Percentiles rank a stretch among this genome's conserved stretches.
Evolutionary conservation across 2,888 invertebrate genomes (phyloP).

Genomic region (Conops quadrifasciatus): DNA sequence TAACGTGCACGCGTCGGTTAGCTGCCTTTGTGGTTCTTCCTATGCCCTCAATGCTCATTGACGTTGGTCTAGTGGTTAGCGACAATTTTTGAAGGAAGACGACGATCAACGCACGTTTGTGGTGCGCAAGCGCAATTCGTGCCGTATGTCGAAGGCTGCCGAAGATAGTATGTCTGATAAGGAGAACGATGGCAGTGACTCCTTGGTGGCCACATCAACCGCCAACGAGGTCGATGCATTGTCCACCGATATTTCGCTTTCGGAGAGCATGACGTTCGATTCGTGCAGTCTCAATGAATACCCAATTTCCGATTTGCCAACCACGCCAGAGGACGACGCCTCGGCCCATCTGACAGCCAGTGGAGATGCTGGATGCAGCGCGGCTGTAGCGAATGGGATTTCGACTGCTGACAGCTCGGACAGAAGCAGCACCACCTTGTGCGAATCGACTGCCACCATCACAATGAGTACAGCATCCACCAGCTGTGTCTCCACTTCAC

Average conservation of each 20-base stretch:
- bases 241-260: constrained; percentile 63
- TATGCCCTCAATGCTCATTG: too few species aligned
- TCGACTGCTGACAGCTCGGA: constrained; percentile 49
- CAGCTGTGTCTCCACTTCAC: constrained; percentile 65
- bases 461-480: constrained; percentile 49
- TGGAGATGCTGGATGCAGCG: constrained; percentile 42
- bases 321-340: constrained; percentile 57
- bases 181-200: constrained; percentile 62
- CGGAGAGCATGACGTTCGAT: constrained; percentile 65
- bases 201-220: constrained; percentile 59
- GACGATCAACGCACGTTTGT: constrained; percentile 80
- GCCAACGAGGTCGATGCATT: constrained; percentile 60
- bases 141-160: constrained; percentile 65
- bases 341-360: constrained; percentile 53
- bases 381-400: constrained; percentile 39
- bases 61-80: too few species aligned
- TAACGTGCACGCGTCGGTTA: too few species aligned
- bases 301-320: constrained; percentile 59
- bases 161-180: constrained; percentile 63
- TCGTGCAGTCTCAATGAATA: constrained; percentile 63
- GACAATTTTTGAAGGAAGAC: constrained; percentile 82
- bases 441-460: constrained; percentile 46
- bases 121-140: constrained; percentile 75
- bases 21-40: too few species aligned
- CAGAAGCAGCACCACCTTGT: constrained; percentile 54